Evolutionary conservation across 1,140 invertebrate genomes (phyloP).

Genomic region (Drepana arcuata): DNA sequence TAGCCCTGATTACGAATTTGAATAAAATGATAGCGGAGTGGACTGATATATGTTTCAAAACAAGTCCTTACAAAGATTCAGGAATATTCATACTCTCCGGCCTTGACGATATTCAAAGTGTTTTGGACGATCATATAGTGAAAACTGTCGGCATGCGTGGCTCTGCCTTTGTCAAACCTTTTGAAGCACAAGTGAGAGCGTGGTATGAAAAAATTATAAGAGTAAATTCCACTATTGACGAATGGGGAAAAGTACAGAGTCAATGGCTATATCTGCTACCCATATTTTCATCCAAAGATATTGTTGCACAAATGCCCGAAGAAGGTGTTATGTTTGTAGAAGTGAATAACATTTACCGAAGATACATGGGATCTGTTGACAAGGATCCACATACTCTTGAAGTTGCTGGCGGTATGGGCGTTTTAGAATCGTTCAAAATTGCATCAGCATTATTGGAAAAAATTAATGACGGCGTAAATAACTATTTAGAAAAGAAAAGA

Average conservation of each 20-base stretch:
- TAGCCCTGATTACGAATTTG: conserved; percentile 83
- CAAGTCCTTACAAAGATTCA: conserved; percentile 83
- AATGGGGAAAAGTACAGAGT: conserved; percentile 90
- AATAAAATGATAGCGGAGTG: conserved; percentile 90
- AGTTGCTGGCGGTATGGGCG: conserved; percentile 79
- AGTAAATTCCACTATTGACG: conserved; percentile 86
- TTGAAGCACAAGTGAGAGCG: conserved; percentile 82
- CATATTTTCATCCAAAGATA: conserved; percentile 95
- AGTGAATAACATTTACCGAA: conserved; percentile 84
- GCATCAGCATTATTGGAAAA: conserved; percentile 84
- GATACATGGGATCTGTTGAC: conserved; percentile 83
- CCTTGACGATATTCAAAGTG: conserved; percentile 88
- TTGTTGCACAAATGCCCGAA: conserved; percentile 93
- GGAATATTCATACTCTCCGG: conserved; percentile 84
- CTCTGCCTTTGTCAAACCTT: conserved; percentile 93
- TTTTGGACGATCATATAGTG: conserved; percentile 91
- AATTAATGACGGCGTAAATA: conserved; percentile 89
- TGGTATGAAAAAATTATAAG: conserved; percentile 88
- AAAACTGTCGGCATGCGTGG: conserved; percentile 92
- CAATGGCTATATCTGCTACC: conserved; percentile 95
- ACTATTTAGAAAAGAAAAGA: conserved; percentile 93
- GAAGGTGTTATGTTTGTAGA: conserved; percentile 86
- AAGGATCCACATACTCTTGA: conserved; percentile 83
- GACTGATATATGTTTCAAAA: conserved; percentile 83
- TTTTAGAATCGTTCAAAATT: conserved; percentile 83